Conservation (phyloP, 2,888 invertebrate genomes). For the Thalpophila matura region DNA sequence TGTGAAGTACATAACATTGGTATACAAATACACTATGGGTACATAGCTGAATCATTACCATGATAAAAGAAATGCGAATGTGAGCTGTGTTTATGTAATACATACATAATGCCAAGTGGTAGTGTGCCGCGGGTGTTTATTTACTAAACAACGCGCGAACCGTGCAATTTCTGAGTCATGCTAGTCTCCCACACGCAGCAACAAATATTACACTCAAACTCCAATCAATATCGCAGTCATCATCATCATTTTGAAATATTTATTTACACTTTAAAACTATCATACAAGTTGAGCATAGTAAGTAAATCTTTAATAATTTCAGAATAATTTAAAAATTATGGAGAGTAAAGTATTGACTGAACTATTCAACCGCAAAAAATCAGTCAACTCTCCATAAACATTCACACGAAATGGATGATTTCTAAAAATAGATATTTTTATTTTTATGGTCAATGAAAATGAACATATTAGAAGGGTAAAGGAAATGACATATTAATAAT, state of each 20-base stretch:
- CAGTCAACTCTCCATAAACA: constrained; percentile 16
- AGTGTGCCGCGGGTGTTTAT: constrained; percentile 46
- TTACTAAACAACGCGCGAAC: constrained; percentile 46
- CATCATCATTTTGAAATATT: too few relatives aligned
- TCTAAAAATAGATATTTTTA: not conserved
- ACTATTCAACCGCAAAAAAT: not conserved
- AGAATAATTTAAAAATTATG: not conserved
- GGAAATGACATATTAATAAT: constrained; percentile 21
- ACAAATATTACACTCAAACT: constrained; percentile 17
- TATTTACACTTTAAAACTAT: too few relatives aligned
- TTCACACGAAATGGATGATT: constrained; percentile 8
- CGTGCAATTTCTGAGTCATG: constrained; percentile 49
- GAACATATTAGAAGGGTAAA: constrained; percentile 12
- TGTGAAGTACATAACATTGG: not conserved
- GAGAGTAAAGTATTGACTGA: not conserved
- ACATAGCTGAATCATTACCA: constrained; percentile 22
- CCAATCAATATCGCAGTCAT: not conserved
- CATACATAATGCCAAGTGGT: constrained; percentile 29
- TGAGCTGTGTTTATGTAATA: constrained; percentile 45
- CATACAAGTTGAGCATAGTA: not conserved
- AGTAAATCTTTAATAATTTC: not conserved
- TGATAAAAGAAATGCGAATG: constrained; percentile 47
- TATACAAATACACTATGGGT: not conserved
- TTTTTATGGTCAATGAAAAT: constrained; percentile 6
- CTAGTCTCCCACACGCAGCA: constrained; percentile 33